Base-by-base conservation (phyloP, 1,140 invertebrate species). In the Drosophila nigromelanica region DNA sequence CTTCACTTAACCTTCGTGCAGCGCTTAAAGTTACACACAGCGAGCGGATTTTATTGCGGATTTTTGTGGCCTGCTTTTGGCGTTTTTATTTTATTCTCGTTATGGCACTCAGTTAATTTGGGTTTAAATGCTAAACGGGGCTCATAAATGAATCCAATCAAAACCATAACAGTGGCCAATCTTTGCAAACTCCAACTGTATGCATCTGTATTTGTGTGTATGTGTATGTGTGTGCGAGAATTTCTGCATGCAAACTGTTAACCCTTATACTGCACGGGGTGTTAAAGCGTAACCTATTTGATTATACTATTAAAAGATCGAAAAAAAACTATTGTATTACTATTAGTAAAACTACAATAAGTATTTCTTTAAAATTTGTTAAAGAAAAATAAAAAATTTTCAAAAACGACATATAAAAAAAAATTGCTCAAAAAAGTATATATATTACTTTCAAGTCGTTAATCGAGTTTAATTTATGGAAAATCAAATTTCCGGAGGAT, bases 1-100 rank as follows among this genome's bases (percentile, higher is more conserved):
- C 85, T 78, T 72, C 66, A 56, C 2, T 52, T 69, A 70, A 89
- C 83, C 83, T 89, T 83, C 76, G 35, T 3, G 24, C 3, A 35
- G 24, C 30, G 71, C 51, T 43, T 70, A 30, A 61, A 45, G 45
- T 86, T 69, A 66, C 71, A 61, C 12, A 61, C 12, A 12, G 52
- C 35, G 7, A 12, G 52, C 43, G 10, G 42, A 18, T 67, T 66
- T 63, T 54, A 39, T 60, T n/a, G 40, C 63, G 54, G 18, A 18
- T 35, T 39, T 27, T 45, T 14, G 14, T 39, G 42, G 10, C 37
- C 33, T 56, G 48, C 47, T 66, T 51, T 18, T 51, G 15, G 8
- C 2, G 37, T 27, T 56, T 30, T 30, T 39, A 42, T 58, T 52
- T 5, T 10, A 0, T 35, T 35, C n/a, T 35, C 33, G 33, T 72